These are phyloP conservation scores for Neosalanx taihuensis DNA, from an alignment of 2,797 vertebrate genomes.

Conservation along the genomic window DNA sequence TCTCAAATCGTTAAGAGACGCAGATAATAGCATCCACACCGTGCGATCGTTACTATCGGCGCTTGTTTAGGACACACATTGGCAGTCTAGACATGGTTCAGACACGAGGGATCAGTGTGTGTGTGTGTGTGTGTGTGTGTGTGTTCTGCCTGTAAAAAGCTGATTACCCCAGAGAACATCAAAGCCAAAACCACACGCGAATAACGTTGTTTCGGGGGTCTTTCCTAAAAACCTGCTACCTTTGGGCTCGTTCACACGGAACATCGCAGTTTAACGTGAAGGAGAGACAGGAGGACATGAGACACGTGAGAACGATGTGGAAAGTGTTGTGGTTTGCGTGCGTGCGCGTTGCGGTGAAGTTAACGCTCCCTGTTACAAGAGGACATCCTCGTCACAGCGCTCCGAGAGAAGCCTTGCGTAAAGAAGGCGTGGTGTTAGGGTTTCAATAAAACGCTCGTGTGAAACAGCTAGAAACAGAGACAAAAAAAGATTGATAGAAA, in stretches of 20 bases:
- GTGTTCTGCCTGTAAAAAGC: not conserved
- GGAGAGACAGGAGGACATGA: not conserved
- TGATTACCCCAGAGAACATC: slow-evolving; percentile 7
- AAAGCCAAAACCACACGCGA: not conserved
- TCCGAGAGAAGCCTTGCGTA: slow-evolving; percentile 1
- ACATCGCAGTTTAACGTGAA: not conserved
- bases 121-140: not conserved
- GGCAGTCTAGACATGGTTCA: slow-evolving; percentile 2
- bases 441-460: too few relatives aligned
- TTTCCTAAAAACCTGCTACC: not conserved
- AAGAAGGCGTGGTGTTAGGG: not conserved
- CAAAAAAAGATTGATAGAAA: not conserved
- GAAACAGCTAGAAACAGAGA: not conserved
- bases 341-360: not conserved
- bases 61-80: not conserved
- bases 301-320: not conserved
- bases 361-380: not conserved
- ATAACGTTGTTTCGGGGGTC: not conserved
- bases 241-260: not conserved
- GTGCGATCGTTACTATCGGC: not conserved
- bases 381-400: not conserved
- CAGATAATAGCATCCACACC: too few relatives aligned
- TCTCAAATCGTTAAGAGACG: too few relatives aligned
- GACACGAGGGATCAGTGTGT: not conserved
- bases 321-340: not conserved